Conservation (phyloP, 2,113 vertebrate genomes). For the Elachura formosa region DNA sequence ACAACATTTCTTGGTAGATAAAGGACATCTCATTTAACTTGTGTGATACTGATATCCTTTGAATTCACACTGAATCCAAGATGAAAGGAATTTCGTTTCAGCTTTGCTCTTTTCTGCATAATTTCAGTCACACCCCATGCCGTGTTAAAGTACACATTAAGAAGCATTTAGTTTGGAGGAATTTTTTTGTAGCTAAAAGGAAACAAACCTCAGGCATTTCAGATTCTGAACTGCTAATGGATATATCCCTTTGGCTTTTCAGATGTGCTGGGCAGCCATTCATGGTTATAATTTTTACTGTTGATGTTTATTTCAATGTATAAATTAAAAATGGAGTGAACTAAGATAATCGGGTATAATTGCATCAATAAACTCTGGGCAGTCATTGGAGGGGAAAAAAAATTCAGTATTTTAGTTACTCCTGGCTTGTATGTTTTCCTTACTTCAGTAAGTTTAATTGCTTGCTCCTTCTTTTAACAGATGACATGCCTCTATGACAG, state of each 20-base stretch:
- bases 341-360: not conserved
- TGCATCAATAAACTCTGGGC: not conserved
- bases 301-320: not conserved
- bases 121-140: not conserved
- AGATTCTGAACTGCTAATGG: not conserved
- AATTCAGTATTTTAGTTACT: not conserved
- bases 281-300: not conserved
- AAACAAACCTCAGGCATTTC: not conserved
- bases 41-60: not conserved
- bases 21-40: not conserved
- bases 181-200: not conserved
- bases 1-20: not conserved
- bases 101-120: slow-evolving; percentile 6
- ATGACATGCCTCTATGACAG: not conserved
- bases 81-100: slow-evolving; percentile 19
- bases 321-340: not conserved
- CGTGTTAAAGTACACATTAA: not conserved
- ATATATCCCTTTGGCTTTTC: not conserved
- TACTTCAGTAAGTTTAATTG: not conserved
- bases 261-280: not conserved
- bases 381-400: not conserved
- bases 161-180: not conserved
- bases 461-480: not conserved
- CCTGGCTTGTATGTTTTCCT: not conserved
- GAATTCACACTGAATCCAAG: not conserved